Conservation (phyloP, 2,113 vertebrate genomes). For the sheep (Ovis aries) region DNA sequence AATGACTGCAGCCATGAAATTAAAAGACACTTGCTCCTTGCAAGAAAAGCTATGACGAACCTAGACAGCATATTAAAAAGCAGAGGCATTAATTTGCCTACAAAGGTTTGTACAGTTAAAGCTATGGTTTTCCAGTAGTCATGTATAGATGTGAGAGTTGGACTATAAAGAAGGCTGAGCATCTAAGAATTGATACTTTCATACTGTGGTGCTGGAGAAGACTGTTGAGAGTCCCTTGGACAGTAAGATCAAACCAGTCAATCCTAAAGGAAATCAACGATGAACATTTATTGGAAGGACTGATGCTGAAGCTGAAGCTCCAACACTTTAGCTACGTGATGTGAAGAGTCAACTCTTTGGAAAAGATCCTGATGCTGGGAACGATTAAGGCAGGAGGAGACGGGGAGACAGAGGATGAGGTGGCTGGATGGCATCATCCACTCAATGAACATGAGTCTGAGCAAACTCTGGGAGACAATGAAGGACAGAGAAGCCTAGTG, state of each 20-base stretch:
- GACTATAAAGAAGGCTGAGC: neutral
- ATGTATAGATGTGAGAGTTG: neutral
- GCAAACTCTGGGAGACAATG: neutral
- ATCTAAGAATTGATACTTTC: neutral
- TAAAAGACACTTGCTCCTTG: neutral
- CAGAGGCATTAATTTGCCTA: neutral
- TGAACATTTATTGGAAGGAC: neutral
- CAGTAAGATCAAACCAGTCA: neutral
- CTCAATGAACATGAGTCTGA: neutral
- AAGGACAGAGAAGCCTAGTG: neutral
- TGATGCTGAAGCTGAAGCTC: neutral
- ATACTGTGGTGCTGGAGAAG: neutral
- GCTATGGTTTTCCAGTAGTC: neutral
- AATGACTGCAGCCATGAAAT: neutral
- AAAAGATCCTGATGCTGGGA: neutral
- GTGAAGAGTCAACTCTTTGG: neutral
- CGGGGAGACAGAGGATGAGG: neutral
- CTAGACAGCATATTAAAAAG: neutral
- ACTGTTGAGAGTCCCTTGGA: neutral
- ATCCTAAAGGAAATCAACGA: neutral
- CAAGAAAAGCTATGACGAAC: neutral
- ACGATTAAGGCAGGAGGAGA: neutral
- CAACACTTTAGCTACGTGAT: neutral
- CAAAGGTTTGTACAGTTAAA: neutral
- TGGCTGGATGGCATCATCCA: neutral